Percentiles rank a stretch among this genome's conserved stretches.
phyloP scores from a whole-genome alignment of 2,888 invertebrate species.

The Volucella zonaria region DNA sequence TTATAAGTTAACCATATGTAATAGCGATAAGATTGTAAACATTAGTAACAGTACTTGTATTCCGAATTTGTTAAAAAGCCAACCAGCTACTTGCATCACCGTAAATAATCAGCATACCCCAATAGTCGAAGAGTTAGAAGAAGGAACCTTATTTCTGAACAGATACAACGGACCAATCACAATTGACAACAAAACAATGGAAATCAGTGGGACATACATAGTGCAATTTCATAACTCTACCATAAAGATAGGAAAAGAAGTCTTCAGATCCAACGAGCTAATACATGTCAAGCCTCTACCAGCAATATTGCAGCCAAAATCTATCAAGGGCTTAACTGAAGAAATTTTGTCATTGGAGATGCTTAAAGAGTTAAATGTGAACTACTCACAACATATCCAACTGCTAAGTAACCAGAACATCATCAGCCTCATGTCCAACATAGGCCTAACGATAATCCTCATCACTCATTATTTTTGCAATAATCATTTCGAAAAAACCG shows the following conservation, averaged over 20 bases:
- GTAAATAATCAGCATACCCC: slow-evolving; percentile 40
- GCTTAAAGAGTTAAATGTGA: slow-evolving; percentile 44
- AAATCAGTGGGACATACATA: too few relatives aligned
- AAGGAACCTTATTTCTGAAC: slow-evolving; percentile 45
- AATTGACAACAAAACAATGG: too few relatives aligned
- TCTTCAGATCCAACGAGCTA: slow-evolving; percentile 20
- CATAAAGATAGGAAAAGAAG: slow-evolving; percentile 10
- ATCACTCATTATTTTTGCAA: too few relatives aligned
- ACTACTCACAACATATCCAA: slow-evolving; percentile 17
- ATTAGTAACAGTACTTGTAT: slow-evolving; percentile 50
- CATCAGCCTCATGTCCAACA: too few relatives aligned
- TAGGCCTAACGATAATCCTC: too few relatives aligned
- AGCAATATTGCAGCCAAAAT: slow-evolving; percentile 36
- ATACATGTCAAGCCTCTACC: slow-evolving; percentile 28
- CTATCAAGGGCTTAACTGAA: slow-evolving; percentile 10
- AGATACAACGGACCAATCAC: slow-evolving; percentile 10
- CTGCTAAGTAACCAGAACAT: too few relatives aligned
- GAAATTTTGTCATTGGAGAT: slow-evolving; percentile 39
- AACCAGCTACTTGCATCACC: slow-evolving; percentile 35
- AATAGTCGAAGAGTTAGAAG: slow-evolving; percentile 36
- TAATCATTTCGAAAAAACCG: too few relatives aligned
- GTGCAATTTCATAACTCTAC: slow-evolving; percentile 1
- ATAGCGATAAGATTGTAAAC: too few relatives aligned
- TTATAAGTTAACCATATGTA: slow-evolving; percentile 31
- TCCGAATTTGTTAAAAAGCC: slow-evolving; percentile 47